phyloP scores from a whole-genome alignment of 2,113 vertebrate genomes.

The Melanostigma gelatinosum region DNA sequence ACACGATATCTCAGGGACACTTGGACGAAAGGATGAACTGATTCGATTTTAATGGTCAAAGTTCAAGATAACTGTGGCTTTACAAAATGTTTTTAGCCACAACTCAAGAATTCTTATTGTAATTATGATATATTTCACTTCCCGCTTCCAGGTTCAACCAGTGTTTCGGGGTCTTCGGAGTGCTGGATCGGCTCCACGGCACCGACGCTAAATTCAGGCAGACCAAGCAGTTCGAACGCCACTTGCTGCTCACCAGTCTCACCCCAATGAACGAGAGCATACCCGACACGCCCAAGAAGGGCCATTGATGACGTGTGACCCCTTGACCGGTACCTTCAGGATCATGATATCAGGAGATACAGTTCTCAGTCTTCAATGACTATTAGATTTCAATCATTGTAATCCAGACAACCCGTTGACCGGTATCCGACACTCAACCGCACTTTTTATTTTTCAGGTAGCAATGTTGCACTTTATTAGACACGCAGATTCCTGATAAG shows the following conservation, averaged over 20 bases:
- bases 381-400: background rate
- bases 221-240: slow-evolving; percentile 88
- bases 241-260: slow-evolving; percentile 85
- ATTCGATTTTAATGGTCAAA: too few relatives aligned
- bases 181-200: slow-evolving; percentile 91
- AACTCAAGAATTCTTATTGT: too few relatives aligned
- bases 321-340: background rate
- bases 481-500: background rate
- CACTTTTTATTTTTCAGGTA: background rate
- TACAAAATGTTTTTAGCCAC: too few relatives aligned
- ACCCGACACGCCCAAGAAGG: slow-evolving; percentile 83
- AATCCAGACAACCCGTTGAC: slow-evolving; percentile 13
- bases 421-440: background rate
- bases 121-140: background rate
- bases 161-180: slow-evolving; percentile 91
- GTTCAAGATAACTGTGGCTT: too few relatives aligned
- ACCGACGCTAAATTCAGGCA: slow-evolving; percentile 88
- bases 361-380: background rate
- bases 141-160: slow-evolving; percentile 89
- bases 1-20: too few relatives aligned
- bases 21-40: too few relatives aligned
- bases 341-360: background rate
- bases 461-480: slow-evolving; percentile 18
- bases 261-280: slow-evolving; percentile 90
- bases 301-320: slow-evolving; percentile 51